Evolutionary conservation across 2,113 vertebrate species (phyloP).

Genomic region (Pseudorasbora parva): DNA sequence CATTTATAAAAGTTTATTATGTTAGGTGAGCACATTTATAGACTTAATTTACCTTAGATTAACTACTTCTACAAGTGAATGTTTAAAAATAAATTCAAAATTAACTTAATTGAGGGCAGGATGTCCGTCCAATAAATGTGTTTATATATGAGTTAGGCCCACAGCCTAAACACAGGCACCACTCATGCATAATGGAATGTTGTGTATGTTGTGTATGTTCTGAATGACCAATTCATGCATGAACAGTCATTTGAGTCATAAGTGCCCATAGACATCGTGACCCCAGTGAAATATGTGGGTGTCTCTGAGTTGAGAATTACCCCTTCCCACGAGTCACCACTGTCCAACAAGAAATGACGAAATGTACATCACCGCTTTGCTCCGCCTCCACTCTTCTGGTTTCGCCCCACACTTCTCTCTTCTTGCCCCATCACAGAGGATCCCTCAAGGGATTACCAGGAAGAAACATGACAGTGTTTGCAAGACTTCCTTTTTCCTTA

Average conservation of each 20-base stretch:
- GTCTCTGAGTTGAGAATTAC: not conserved
- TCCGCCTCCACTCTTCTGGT: not conserved
- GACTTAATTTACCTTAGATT: too few species aligned
- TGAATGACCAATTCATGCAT: not conserved
- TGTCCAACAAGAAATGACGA: constrained; percentile 28
- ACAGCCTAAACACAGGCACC: too few species aligned
- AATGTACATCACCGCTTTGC: not conserved
- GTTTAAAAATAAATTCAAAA: too few species aligned
- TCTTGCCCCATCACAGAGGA: not conserved
- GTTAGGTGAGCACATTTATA: too few species aligned
- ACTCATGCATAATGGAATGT: too few species aligned
- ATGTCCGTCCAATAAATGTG: too few species aligned
- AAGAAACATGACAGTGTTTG: not conserved
- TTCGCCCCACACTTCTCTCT: not conserved
- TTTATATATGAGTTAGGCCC: too few species aligned
- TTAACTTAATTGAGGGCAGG: too few species aligned
- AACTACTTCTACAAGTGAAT: too few species aligned
- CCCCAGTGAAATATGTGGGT: not conserved
- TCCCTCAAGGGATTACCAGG: constrained; percentile 3
- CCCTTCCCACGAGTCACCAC: constrained; percentile 1
- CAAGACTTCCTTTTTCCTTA: not conserved
- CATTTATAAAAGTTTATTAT: too few species aligned
- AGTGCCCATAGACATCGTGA: not conserved
- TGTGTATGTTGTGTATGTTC: too few species aligned
- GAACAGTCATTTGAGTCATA: not conserved